phyloP scores from a whole-genome alignment of 2,797 vertebrate species.

The Sorex maritimensis region DNA sequence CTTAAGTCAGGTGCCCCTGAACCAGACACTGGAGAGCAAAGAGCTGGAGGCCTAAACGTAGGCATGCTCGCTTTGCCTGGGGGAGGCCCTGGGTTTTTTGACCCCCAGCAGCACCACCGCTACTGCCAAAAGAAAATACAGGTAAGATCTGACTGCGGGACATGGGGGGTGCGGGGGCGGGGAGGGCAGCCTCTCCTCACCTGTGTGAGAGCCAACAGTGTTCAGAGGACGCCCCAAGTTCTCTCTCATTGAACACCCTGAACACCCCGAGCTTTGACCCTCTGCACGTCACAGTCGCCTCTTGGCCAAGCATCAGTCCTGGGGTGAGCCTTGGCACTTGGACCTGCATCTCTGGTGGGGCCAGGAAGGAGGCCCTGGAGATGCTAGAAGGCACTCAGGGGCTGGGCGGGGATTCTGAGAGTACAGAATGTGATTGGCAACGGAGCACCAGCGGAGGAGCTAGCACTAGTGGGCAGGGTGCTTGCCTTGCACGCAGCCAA shows the following conservation, averaged over 20 bases:
- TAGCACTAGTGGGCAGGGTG: too few species aligned
- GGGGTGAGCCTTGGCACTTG: not conserved
- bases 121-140: too few species aligned
- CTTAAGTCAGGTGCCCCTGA: not conserved
- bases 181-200: not conserved
- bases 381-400: not conserved
- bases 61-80: not conserved
- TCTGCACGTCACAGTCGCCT: not conserved
- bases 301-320: not conserved
- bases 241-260: not conserved
- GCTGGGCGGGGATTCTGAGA: not conserved
- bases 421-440: not conserved
- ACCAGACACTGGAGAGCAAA: not conserved
- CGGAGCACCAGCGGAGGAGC: too few species aligned
- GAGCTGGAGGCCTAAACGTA: not conserved
- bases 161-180: not conserved
- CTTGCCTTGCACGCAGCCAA: too few species aligned
- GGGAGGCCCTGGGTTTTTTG: not conserved
- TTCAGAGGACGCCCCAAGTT: not conserved
- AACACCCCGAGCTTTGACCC: not conserved
- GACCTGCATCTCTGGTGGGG: not conserved
- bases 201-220: not conserved
- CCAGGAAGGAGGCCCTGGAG: not conserved
- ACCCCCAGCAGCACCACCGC: not conserved
- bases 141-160: too few species aligned